phyloP scores from a whole-genome alignment of 2,113 vertebrate genomes.

The Abramis brama region DNA sequence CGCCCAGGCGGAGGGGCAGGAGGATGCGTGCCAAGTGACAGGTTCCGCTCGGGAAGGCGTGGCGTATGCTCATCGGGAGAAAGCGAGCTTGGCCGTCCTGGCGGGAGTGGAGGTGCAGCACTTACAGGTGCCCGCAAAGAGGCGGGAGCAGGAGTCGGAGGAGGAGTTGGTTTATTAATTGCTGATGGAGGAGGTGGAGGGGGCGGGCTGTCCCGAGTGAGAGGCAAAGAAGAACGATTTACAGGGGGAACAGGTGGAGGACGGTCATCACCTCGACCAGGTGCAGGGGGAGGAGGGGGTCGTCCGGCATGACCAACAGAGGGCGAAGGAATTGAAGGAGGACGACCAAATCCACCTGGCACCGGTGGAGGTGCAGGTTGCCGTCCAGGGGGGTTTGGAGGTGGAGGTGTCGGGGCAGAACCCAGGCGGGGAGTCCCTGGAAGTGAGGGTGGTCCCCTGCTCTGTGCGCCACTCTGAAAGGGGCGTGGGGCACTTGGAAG shows the following conservation, averaged over 20 bases:
- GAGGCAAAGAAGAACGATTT: constrained; percentile 72
- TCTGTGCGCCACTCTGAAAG: constrained; percentile 69
- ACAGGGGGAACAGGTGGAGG: constrained; percentile 75
- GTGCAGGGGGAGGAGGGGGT: constrained; percentile 77
- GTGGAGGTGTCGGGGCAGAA: constrained; percentile 65
- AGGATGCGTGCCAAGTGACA: constrained; percentile 78
- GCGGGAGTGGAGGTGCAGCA: constrained; percentile 81
- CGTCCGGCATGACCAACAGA: constrained; percentile 66
- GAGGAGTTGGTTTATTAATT: constrained; percentile 78
- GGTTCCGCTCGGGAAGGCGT: constrained; percentile 86
- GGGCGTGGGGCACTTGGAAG: constrained; percentile 87
- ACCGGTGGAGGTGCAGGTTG: constrained; percentile 70
- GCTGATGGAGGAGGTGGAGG: constrained; percentile 76
- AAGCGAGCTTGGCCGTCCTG: constrained; percentile 66
- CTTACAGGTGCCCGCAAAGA: constrained; percentile 80
- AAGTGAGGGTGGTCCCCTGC: constrained; percentile 74
- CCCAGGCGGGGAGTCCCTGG: constrained; percentile 69
- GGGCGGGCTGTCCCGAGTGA: constrained; percentile 75
- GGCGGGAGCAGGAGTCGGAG: constrained; percentile 69
- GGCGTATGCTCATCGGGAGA: constrained; percentile 80
- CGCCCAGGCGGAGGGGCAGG: constrained; percentile 72
- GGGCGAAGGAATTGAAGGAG: constrained; percentile 60
- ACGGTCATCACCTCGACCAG: constrained; percentile 77
- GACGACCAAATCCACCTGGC: constrained; percentile 59
- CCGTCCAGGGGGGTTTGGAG: constrained; percentile 74